phyloP scores from a whole-genome alignment of 2,888 invertebrate genomes.

The Patella ulyssiponensis region DNA sequence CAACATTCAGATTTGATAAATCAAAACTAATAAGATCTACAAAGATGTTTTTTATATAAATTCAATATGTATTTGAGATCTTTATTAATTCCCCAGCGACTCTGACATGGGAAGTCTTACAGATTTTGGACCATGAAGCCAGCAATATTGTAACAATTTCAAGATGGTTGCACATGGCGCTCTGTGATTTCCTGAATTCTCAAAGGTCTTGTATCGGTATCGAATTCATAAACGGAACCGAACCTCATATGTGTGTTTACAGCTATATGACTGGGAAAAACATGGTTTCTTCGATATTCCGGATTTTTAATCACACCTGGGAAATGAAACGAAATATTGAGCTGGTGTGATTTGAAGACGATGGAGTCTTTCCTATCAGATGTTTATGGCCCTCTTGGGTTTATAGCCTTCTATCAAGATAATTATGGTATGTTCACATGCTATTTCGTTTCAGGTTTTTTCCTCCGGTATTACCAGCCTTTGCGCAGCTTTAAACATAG shows the following conservation, averaged over 20 bases:
- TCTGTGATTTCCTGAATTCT: neutral
- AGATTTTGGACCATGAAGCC: neutral
- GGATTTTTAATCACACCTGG: conserved; percentile 9
- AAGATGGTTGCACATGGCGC: conserved; percentile 8
- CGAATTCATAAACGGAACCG: neutral
- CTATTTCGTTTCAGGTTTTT: conserved; percentile 2
- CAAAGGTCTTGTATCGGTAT: neutral
- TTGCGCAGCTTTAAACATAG: too few species aligned
- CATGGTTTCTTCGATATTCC: neutral
- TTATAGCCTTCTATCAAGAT: neutral
- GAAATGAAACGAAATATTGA: neutral
- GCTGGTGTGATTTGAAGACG: neutral
- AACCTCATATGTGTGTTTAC: conserved; percentile 4
- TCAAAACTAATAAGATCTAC: conserved; percentile 7
- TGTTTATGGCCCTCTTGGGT: conserved; percentile 8
- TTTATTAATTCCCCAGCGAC: neutral
- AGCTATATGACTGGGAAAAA: conserved; percentile 2
- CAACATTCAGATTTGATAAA: neutral
- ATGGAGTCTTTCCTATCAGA: neutral
- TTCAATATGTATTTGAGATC: conserved; percentile 6
- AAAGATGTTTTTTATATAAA: neutral
- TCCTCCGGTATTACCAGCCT: too few species aligned
- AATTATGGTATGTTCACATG: conserved; percentile 7
- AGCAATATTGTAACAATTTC: conserved; percentile 4
- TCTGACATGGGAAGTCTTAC: neutral